Base-by-base conservation (phyloP, 2,113 vertebrate species). In the Globicephala melas region DNA sequence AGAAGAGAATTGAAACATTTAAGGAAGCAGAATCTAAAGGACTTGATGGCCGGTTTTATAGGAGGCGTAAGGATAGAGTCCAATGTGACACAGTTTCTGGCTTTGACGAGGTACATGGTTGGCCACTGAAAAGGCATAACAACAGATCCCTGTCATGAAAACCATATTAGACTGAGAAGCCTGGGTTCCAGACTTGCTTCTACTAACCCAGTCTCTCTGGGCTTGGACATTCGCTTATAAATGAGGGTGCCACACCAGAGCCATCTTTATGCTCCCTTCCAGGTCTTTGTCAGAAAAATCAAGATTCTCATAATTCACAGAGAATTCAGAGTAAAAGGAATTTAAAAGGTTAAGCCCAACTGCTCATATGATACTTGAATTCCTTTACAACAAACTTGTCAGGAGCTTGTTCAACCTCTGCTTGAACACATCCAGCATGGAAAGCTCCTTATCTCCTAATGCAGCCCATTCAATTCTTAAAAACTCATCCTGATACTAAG, bases 261-360 rank as follows among this genome's bases (percentile, higher is more conserved):
- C n/a, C 41, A 50, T 67, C 77, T 92, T 41, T 38, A 41, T 38
- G 50, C 9, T 65, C 77, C 47, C 31, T 88, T 84, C n/a, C 36
- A 65, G n/a, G 31, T 38, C 71, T 85, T 12, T 89, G 38, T 36
- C 36, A 94, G 36, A 77, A 95, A 81, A 94, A 76, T 21, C n/a
- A 92, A 94, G 71, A 89, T 83, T 63, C 63, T 74, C 38, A 0
- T 63, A 41, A 90, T 92, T 86, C 79, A 67, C 38, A 83, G 44
- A 91, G 36, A 82, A 86, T 85, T 89, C 41, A 33, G 63, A 28
- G 63, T 50, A 90, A 67, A 95, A 96, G 47, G 60, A 82, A 96
- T 67, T 96, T 91, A 23, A 92, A 96, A 89, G 7, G 5, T 53
- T 73, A 31, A 85, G 71, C 14, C 38, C 79, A 89, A 14, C 28